Evolutionary conservation across 2,888 invertebrate genomes (phyloP), one percentile per base, ranked within the genome.

Genomic region (Laspeyria flexula): DNA sequence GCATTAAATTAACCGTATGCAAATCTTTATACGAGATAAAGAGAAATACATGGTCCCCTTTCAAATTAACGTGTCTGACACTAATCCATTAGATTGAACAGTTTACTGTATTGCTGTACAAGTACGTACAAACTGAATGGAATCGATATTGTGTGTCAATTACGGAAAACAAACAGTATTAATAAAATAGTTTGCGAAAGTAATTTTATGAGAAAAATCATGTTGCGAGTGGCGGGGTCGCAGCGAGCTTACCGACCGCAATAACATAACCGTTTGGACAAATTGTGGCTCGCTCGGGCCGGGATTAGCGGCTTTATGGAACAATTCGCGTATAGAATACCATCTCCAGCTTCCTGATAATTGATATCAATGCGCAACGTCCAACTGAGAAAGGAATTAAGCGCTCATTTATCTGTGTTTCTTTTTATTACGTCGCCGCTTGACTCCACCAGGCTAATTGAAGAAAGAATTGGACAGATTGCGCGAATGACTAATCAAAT

Each of bases 241-340:
- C 78, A 69, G 77, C 69, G 77, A 77, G 86, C 86, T 88, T 88
- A 84, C 83, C 72, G 80, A 81, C 88, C 87, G 89, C 88, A 89
- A 88, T 91, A 90, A 91, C 90, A 91, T 91, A 91, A 90, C 90
- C 88, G 86, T 91, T 91, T 85, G 82, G 83, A 89, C 90, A 90
- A 90, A 91, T 90, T 89, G 90, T 89, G 77, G 86, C 81, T 78
- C 82, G 84, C 80, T 77, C 73, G 80, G 80, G 75, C 71, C 76
- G 71, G 88, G 89, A 90, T 91, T 90, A 91, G 89, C 84, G 83
- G 85, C 85, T 90, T 86, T 90, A 88, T 88, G 82, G 85, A 81
- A 88, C 88, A 85, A 85, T 86, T 86, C 83, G 77, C 78, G 78
- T 80, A 81, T 79, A 78, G 75, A 81, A 79, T 78, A 77, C 73